Evolutionary conservation across 2,888 invertebrate species (phyloP).

Genomic region (Gymnocheta viridis): DNA sequence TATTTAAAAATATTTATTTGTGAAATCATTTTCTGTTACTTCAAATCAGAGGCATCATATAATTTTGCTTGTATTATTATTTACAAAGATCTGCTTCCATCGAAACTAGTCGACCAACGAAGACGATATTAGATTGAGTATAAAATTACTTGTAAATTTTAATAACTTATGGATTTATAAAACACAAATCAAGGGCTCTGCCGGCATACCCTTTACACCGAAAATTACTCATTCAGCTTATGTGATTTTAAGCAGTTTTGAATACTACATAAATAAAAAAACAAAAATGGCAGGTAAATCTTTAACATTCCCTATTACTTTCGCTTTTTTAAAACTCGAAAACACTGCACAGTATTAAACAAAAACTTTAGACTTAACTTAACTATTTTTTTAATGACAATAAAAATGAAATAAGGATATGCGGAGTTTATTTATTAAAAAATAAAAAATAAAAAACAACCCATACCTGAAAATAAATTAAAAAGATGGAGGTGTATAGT

Average conservation of each 20-base stretch:
- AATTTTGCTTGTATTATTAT: no score
- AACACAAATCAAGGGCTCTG: slow-evolving; percentile 28
- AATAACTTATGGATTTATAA: no score
- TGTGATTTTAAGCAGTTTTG: not conserved
- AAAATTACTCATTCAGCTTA: not conserved
- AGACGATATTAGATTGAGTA: no score
- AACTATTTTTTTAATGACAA: slow-evolving; percentile 3
- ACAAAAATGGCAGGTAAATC: no score
- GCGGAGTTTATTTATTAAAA: slow-evolving; percentile 1
- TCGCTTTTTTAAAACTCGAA: slow-evolving; percentile 13
- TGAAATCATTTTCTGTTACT: no score
- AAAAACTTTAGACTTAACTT: slow-evolving; percentile 7
- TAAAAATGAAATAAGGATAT: slow-evolving; percentile 36
- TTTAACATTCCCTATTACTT: not conserved
- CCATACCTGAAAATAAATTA: not conserved
- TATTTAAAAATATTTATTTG: no score
- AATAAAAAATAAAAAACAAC: not conserved
- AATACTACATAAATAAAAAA: no score
- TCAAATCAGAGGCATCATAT: no score
- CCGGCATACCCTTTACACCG: slow-evolving; percentile 4
- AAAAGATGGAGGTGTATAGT: slow-evolving; percentile 30
- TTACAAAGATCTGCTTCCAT: no score
- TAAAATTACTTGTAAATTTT: no score
- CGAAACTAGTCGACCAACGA: no score
- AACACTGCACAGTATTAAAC: slow-evolving; percentile 29